These are phyloP conservation scores for Phylloscopus whistleri DNA, from an alignment of 2,113 vertebrate genomes.

Conservation along the genomic window DNA sequence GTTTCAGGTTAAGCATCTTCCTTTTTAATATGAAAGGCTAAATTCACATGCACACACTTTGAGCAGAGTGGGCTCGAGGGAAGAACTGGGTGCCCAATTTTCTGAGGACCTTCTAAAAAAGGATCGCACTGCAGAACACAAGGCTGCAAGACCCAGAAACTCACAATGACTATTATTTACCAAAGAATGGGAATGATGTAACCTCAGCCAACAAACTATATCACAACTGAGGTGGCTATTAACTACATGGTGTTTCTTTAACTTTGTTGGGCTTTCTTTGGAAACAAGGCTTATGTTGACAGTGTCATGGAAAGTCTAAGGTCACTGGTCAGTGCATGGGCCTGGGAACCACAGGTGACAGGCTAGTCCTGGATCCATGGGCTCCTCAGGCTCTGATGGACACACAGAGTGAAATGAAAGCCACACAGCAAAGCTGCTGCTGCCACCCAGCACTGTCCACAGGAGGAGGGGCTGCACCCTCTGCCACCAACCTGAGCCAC, in stretches of 20 bases:
- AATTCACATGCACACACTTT: background rate
- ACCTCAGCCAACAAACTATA: background rate
- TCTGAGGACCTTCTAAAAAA: background rate
- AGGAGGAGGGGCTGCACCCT: background rate
- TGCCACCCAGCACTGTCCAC: background rate
- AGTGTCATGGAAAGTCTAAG: background rate
- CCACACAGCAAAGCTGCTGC: background rate
- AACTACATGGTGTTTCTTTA: background rate
- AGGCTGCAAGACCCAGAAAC: background rate
- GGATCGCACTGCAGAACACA: background rate
- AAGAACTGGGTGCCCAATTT: background rate
- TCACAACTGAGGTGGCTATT: background rate
- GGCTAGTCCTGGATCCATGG: background rate
- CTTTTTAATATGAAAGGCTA: background rate
- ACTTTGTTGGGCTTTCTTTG: background rate
- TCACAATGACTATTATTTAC: background rate
- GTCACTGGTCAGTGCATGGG: background rate
- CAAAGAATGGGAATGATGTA: background rate
- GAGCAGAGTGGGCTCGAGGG: background rate
- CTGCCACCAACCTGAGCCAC: fast-evolving
- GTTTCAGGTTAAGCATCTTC: conserved; percentile 6
- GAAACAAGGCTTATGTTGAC: background rate
- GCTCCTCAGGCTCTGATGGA: background rate
- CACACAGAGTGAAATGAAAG: background rate
- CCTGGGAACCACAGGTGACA: background rate